Evolutionary conservation across 2,888 invertebrate genomes (phyloP), one percentile per base, ranked within the genome.

Genomic region (Leucophenga montana): DNA sequence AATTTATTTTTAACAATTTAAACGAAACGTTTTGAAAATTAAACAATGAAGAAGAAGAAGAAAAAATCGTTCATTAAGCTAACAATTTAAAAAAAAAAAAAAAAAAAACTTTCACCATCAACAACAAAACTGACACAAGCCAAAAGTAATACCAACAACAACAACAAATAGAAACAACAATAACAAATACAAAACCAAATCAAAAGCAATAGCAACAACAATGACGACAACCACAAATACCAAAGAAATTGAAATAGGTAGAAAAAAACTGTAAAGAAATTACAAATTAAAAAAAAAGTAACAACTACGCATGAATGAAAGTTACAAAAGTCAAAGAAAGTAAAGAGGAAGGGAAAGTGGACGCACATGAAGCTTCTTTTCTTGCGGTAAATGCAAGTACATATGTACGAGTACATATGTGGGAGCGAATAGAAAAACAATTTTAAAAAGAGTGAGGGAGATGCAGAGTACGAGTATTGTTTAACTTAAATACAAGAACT

Each of bases 51-150:
- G 39, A 66, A 16, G 64, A 68, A 57, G 18, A 67, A 33, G 44
- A 66, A 67, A 31, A 18, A 50, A 57, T 4, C 76, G 72, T 73
- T 78, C 73, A 48, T 73, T 72, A 71, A 71, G 72, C 72, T 67
- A 66, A 14, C 20, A 66, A 66, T 27, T 27, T 62, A 39, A n/a
- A 46, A 64, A 57, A 59, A 22, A 31, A 22, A 56, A 44, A 46
- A 46, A 75, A 73, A 77, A 77, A 85, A 85, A 85, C 85, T 85
- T 85, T 85, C 85, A 83, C 85, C 85, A 73, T 76, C 74, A 74
- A 73, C 72, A 62, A 56, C 16, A 14, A 39, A 39, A 64, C 57
- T 69, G 73, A 70, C 69, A 70, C 44, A 61, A n/a, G 18, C 39
- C n/a, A 61, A 9, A 39, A 61, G 22, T 22, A 57, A 57, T 27